phyloP scores from a whole-genome alignment of 2,888 invertebrate species.

The Temnothorax unifasciatus region DNA sequence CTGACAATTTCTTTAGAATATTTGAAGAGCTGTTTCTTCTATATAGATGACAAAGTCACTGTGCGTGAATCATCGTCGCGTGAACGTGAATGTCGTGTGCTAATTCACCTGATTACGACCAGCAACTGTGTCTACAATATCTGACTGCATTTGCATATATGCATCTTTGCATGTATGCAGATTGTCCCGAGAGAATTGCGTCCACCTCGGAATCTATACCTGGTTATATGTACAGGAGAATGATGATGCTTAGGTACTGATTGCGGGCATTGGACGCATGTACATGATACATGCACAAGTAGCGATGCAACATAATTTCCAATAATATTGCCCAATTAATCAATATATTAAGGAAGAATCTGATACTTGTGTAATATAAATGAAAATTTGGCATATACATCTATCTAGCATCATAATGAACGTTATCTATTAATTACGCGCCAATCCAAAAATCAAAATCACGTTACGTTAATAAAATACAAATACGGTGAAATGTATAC shows the following conservation, averaged over 20 bases:
- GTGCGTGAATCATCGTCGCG: conserved; percentile 8
- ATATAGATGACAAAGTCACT: not conserved
- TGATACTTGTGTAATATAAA: not conserved
- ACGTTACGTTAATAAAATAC: not conserved
- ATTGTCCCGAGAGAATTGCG: conserved; percentile 59
- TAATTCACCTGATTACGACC: conserved; percentile 48
- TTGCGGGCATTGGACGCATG: conserved; percentile 26
- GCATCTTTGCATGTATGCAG: conserved; percentile 56
- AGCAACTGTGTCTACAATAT: conserved; percentile 40
- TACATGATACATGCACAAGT: conserved; percentile 5
- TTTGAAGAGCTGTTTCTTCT: not conserved
- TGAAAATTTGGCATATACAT: not conserved
- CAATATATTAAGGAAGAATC: not conserved
- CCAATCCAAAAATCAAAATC: not conserved
- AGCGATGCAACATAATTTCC: not conserved
- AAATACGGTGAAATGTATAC: not conserved
- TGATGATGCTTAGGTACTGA: conserved; percentile 45
- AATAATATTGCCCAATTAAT: not conserved
- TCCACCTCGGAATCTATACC: conserved; percentile 47
- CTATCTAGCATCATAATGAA: not conserved
- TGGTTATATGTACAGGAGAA: conserved; percentile 34
- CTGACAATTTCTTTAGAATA: not conserved
- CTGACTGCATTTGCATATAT: conserved; percentile 49
- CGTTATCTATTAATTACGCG: not conserved
- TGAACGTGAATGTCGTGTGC: conserved; percentile 5